Evolutionary conservation across 2,888 invertebrate species (phyloP).

Genomic region (Ichneumoninae sp.): DNA sequence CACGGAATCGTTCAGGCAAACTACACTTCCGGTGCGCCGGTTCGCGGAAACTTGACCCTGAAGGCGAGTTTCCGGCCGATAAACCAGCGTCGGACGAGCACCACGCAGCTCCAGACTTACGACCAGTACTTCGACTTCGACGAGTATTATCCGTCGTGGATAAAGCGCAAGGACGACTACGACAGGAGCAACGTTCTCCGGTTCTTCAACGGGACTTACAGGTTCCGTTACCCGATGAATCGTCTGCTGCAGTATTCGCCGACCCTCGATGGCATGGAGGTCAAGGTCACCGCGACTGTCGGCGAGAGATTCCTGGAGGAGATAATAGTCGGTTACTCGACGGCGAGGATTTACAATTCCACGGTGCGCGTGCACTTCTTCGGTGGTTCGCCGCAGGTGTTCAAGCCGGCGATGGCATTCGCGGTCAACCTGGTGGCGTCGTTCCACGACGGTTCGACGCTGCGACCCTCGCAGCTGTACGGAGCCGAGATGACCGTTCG

Average conservation of each 20-base stretch:
- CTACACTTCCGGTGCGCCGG: constrained; percentile 97
- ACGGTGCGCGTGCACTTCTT: constrained; percentile 93
- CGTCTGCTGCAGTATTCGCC: constrained; percentile 90
- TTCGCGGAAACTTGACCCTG: constrained; percentile 94
- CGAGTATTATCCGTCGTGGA: constrained; percentile 93
- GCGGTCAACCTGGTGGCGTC: constrained; percentile 92
- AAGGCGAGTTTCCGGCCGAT: constrained; percentile 91
- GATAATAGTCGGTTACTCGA: constrained; percentile 93
- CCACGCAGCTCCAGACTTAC: constrained; percentile 81
- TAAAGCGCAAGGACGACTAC: constrained; percentile 87
- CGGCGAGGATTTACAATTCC: constrained; percentile 94
- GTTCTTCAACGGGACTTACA: constrained; percentile 92
- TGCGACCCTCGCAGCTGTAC: constrained; percentile 87
- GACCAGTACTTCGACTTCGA: constrained; percentile 92
- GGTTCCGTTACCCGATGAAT: constrained; percentile 93
- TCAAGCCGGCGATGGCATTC: constrained; percentile 97
- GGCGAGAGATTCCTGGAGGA: constrained; percentile 95
- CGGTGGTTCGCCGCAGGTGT: constrained; percentile 96
- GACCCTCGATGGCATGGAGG: constrained; percentile 91
- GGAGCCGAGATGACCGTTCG: constrained; percentile 89
- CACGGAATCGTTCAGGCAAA: constrained; percentile 96
- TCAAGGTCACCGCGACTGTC: constrained; percentile 93
- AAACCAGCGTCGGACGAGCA: constrained; percentile 74
- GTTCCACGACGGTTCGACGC: constrained; percentile 95
- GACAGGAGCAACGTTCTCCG: constrained; percentile 89